Evolutionary conservation across 92 coral and sea anemone species (phyloP).

Genomic region (Porites rus): DNA sequence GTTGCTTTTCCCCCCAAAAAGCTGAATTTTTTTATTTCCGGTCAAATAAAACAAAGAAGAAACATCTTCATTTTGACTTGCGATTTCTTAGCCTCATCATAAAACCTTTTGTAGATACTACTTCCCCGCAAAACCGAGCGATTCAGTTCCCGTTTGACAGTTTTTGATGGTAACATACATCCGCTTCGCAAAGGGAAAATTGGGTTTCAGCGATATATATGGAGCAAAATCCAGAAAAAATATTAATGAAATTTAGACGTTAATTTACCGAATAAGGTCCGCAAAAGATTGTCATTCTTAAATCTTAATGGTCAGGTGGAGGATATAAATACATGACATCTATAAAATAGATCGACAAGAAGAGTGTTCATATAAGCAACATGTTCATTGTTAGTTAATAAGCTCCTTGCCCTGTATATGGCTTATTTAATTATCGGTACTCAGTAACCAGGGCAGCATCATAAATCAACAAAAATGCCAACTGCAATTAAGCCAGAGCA

Average conservation of each 20-base stretch:
- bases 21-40: constrained; percentile 27
- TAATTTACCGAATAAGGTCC: neutral
- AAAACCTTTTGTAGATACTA: too few relatives aligned
- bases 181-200: neutral
- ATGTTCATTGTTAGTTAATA: neutral
- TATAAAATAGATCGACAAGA: neutral
- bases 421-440: neutral
- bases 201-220: neutral
- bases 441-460: constrained; percentile 28
- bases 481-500: neutral
- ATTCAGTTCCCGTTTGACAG: neutral
- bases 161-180: neutral
- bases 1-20: neutral
- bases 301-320: neutral
- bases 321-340: neutral
- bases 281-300: neutral
- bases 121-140: neutral
- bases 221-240: neutral
- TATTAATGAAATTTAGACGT: neutral
- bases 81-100: neutral
- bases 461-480: constrained; percentile 14
- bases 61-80: neutral
- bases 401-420: neutral
- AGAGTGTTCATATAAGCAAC: neutral
- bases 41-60: neutral